Evolutionary conservation across 2,113 vertebrate genomes (phyloP).

Genomic region (Asarcornis scutulata): DNA sequence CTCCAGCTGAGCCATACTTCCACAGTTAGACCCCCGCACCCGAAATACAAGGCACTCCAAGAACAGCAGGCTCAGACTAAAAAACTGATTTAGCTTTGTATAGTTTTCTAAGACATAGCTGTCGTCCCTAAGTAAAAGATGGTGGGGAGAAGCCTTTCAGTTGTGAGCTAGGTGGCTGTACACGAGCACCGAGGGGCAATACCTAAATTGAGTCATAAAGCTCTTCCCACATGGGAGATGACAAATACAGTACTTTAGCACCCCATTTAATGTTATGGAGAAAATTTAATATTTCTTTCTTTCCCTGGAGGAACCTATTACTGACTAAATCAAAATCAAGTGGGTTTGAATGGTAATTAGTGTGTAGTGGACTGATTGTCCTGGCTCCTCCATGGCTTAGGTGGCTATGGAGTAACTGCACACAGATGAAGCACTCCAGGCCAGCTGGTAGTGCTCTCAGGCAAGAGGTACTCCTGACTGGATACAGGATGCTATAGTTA

Average conservation of each 20-base stretch:
- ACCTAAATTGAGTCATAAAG: neutral
- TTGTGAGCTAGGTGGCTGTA: neutral
- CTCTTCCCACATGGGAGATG: neutral
- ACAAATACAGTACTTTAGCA: neutral
- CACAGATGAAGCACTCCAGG: neutral
- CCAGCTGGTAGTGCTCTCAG: neutral
- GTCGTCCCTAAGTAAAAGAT: neutral
- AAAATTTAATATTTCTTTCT: neutral
- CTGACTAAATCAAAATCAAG: neutral
- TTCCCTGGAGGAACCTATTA: neutral
- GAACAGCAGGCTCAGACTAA: neutral
- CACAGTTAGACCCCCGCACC: accelerated
- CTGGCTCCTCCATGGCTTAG: neutral
- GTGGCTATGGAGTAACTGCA: neutral
- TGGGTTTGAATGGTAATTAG: neutral
- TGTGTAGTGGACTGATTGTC: neutral
- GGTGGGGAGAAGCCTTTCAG: neutral
- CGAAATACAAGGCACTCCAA: neutral
- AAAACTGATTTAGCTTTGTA: neutral
- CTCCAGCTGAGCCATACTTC: neutral
- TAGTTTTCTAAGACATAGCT: neutral
- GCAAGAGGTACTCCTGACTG: neutral
- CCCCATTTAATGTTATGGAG: neutral
- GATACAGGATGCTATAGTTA: neutral
- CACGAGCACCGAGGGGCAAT: neutral